These are phyloP conservation scores for Hephaestus fuliginosus DNA, from an alignment of 2,797 vertebrate species.

Conservation along the genomic window DNA sequence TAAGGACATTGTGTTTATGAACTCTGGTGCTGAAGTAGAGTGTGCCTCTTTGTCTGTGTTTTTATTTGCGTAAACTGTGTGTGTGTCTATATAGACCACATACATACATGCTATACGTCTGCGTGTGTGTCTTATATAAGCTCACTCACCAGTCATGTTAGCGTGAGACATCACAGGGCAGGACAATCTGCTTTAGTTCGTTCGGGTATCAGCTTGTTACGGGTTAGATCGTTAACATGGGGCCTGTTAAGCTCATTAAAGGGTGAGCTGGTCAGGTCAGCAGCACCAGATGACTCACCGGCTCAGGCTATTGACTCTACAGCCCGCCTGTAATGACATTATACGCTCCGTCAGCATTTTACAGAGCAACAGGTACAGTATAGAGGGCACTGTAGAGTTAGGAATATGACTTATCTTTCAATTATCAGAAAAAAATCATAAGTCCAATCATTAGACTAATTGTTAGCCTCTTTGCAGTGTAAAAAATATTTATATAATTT, in stretches of 20 bases:
- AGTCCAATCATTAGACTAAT: not conserved
- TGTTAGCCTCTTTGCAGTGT: not conserved
- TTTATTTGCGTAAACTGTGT: not conserved
- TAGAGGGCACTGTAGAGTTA: no score
- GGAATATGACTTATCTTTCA: no score
- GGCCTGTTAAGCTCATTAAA: slow-evolving; percentile 63
- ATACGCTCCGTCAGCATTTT: not conserved
- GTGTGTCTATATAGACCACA: not conserved
- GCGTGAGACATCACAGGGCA: slow-evolving; percentile 57
- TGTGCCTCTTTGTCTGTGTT: not conserved
- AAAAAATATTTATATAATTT: not conserved
- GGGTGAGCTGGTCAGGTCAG: slow-evolving; percentile 66
- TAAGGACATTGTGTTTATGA: no score
- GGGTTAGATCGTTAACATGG: slow-evolving; percentile 63
- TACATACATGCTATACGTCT: not conserved
- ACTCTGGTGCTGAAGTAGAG: no score
- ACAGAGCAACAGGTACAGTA: not conserved
- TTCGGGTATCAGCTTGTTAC: slow-evolving; percentile 56
- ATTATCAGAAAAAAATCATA: no score
- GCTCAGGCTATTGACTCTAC: slow-evolving; percentile 65
- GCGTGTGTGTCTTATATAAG: slow-evolving; percentile 26
- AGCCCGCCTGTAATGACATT: slow-evolving; percentile 34
- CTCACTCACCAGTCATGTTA: slow-evolving; percentile 30
- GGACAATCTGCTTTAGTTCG: slow-evolving; percentile 69
- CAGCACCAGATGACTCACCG: slow-evolving; percentile 54